Evolutionary conservation across 2,888 invertebrate genomes (phyloP).

Genomic region (Xestoiulus laeticollis): DNA sequence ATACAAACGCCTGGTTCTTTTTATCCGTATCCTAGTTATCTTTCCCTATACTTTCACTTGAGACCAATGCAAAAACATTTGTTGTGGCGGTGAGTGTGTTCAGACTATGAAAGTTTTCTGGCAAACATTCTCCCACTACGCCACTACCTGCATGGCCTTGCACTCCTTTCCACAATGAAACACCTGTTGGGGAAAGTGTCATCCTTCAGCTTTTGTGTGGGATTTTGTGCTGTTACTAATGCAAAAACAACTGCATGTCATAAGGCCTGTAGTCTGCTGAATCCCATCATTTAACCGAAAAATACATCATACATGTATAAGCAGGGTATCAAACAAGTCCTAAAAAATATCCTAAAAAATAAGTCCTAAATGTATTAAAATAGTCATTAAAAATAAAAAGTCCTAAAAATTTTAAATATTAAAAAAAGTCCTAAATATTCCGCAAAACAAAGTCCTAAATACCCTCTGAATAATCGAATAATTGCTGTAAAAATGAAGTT

Average conservation of each 20-base stretch:
- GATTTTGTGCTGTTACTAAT: neutral
- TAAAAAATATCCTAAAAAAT: too few relatives aligned
- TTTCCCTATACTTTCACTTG: neutral
- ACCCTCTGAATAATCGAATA: too few relatives aligned
- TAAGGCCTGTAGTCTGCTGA: neutral
- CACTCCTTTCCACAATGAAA: conserved; percentile 34
- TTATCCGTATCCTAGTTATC: neutral
- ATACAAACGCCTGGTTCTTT: neutral
- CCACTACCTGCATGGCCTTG: conserved; percentile 39
- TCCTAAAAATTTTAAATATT: too few relatives aligned
- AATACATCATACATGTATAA: too few relatives aligned
- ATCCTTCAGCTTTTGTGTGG: conserved; percentile 19
- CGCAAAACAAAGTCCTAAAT: too few relatives aligned
- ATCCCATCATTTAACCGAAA: too few relatives aligned
- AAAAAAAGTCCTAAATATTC: too few relatives aligned
- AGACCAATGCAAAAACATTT: conserved; percentile 7
- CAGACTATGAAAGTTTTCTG: conserved; percentile 14
- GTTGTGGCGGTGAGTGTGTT: conserved; percentile 24
- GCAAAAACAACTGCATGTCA: neutral
- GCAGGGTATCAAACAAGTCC: too few relatives aligned
- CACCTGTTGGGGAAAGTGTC: conserved; percentile 38
- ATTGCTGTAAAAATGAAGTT: too few relatives aligned
- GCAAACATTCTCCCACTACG: conserved; percentile 29
- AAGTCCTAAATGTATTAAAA: too few relatives aligned
- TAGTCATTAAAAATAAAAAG: too few relatives aligned